These are phyloP conservation scores for Drosophila virilis DNA, from an alignment of 1,140 invertebrate species.

Conservation along the genomic window DNA sequence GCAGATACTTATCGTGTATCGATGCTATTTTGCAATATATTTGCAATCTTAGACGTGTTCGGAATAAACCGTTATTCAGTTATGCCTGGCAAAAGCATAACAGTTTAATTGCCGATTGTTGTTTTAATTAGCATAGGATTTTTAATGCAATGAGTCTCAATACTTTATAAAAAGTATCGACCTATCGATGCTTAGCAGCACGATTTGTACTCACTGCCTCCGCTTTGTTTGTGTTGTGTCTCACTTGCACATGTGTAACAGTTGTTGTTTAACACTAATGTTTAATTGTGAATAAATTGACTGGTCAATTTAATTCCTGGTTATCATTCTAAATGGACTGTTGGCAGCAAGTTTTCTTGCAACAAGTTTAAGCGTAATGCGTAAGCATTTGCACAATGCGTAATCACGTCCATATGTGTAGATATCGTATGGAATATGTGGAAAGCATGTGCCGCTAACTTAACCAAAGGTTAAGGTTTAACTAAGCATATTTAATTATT, in stretches of 20 bases:
- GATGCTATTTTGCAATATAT: neutral
- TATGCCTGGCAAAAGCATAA: no score
- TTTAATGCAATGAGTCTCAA: no score
- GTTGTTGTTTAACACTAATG: constrained; percentile 36
- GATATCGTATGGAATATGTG: constrained; percentile 10
- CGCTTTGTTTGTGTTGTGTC: constrained; percentile 52
- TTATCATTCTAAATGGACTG: neutral
- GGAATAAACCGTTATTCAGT: no score
- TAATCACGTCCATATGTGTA: neutral
- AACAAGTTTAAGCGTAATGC: neutral
- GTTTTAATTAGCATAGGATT: no score
- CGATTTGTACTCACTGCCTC: constrained; percentile 1
- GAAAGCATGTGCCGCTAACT: constrained; percentile 36
- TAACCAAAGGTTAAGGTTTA: constrained; percentile 41
- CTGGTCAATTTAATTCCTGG: neutral
- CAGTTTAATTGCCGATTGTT: no score
- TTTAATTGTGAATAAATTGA: constrained; percentile 2
- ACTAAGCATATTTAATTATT: constrained; percentile 30
- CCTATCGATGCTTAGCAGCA: constrained; percentile 18
- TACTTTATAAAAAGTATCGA: neutral
- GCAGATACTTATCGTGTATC: neutral
- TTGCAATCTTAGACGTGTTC: no score
- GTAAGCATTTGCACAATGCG: neutral
- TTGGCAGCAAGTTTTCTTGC: neutral
- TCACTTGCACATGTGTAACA: constrained; percentile 27